Evolutionary conservation across 1,140 invertebrate species (phyloP), one percentile per base, ranked within the genome.

Genomic region (Leucophenga varia): DNA sequence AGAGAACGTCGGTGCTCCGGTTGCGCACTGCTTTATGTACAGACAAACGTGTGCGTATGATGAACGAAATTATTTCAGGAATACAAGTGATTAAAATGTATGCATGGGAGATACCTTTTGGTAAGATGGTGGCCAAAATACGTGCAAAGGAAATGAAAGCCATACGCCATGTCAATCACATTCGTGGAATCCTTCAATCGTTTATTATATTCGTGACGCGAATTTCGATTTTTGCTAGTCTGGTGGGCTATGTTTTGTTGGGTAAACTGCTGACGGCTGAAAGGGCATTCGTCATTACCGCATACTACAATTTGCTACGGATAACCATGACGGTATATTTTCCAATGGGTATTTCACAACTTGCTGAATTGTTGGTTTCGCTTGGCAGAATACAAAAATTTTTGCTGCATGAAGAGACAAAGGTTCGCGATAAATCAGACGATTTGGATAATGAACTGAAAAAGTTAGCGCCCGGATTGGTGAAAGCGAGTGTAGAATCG

Each of bases 81-180:
- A 91, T 95, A 59, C 86, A 92, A 74, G 86, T 93, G 1, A 93
- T 95, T 18, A 96, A 95, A 79, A 93, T 95, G 90, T 92, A 92
- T 57, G 85, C 88, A 2, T 93, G 90, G 90, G 90, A 93, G 69
- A 83, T 83, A 56, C 83, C 87, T 0, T 93, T 92, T 63, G 80
- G 83, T 28, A 80, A 79, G 41, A 78, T 90, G 31, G 79, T 88
- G 2, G 77, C 81, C 30, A 61, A 76, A 18, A 79, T 80, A 10
- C 74, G 86, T 55, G 78, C 69, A 57, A 77, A 75, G 49, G 77
- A 81, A 59, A 78, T 86, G 35, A 74, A 76, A 41, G 78, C 79
- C 37, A 84, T 89, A 21, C 80, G 80, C 50, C 79, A 80, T 53
- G 81, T 86, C 12, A 84, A 86, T 12, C 86, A 84, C 53, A 83